Evolutionary conservation across 2,797 vertebrate genomes (phyloP), one percentile per base, ranked within the genome.

Genomic region (Acrocephalus scirpaceus): DNA sequence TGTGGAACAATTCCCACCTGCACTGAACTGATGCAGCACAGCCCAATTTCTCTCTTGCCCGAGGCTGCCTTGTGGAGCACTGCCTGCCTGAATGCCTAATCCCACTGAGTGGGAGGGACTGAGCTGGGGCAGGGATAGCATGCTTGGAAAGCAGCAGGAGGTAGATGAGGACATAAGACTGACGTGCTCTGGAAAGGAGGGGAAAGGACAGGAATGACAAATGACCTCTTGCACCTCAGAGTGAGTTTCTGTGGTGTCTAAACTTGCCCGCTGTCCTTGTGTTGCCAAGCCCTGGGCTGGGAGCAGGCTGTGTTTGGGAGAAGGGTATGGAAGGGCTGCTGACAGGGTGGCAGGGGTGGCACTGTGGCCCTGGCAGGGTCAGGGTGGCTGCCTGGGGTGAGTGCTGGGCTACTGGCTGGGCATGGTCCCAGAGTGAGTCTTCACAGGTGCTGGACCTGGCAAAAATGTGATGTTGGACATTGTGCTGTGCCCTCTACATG

Each of bases 291-390:
- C 7, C 25, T 0, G 2, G 42, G 26, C 45, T 61, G 51, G 40
- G 22, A 62, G 16, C 40, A 53, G 66, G 34, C 45, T 84, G 32
- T 84, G 34, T n/a, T 70, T 70, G 60, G 29, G 48, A 81, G 62
- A 57, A 20, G 42, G 16, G n/a, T 16, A 15, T 0, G 0, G 54
- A 34, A 78, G 38, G 25, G 42, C 62, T 91, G 58, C 50, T 89
- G 62, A 13, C 9, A 38, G 44, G 32, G 40, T 30, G 0, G 0
- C 2, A 6, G 57, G 38, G 38, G 21, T 74, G 66, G 36, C 30
- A 30, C 5, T 12, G 25, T 20, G 12, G 53, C 50, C 22, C 29
- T 2, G 3, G 50, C 3, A 16, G 38, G 42, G 61, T 13, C 4
- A 1, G n/a, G 21, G 23, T 47, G 64, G 50, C 57, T 83, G 61